Conservation (phyloP, 2,113 vertebrate genomes). For the Halichoeres trimaculatus region DNA sequence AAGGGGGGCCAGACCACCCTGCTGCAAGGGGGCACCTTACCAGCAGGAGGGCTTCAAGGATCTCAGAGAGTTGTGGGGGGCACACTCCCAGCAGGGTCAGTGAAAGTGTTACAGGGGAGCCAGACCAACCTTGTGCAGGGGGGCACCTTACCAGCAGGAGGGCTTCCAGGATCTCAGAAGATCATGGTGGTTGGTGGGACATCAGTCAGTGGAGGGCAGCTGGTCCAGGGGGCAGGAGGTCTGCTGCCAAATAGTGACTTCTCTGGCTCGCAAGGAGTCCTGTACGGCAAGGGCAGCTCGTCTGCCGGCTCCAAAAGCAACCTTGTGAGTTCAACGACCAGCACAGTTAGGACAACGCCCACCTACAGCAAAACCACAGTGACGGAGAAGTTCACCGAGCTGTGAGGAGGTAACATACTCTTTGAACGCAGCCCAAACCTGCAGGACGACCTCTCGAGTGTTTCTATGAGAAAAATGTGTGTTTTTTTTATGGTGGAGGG, state of each 20-base stretch:
- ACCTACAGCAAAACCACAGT: conserved; percentile 30
- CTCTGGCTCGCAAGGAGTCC: conserved; percentile 43
- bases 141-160: conserved; percentile 34
- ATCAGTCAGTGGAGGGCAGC: conserved; percentile 22
- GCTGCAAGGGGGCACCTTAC: conserved; percentile 48
- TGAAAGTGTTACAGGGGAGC: conserved; percentile 57
- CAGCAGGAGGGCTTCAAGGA: conserved; percentile 32
- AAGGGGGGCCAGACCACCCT: conserved; percentile 46
- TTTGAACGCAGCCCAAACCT: not conserved
- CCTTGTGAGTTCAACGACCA: conserved; percentile 22
- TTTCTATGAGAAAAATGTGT: not conserved
- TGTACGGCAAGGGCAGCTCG: conserved; percentile 34
- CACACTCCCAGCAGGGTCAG: conserved; percentile 39
- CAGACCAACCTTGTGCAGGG: conserved; percentile 42
- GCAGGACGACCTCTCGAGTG: not conserved
- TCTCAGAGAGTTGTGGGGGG: conserved; percentile 67
- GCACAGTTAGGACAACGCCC: conserved; percentile 6
- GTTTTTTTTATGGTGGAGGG: conserved; percentile 19
- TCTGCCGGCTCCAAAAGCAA: conserved; percentile 17
- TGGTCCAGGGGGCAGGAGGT: conserved; percentile 35
- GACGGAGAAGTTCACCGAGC: conserved; percentile 31
- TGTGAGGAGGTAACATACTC: not conserved
- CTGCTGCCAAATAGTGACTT: conserved; percentile 20
- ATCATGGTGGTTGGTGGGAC: conserved; percentile 58
- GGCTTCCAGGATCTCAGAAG: conserved; percentile 56